Evolutionary conservation across 1,140 invertebrate genomes (phyloP).

Genomic region (Charaxes varanes): DNA sequence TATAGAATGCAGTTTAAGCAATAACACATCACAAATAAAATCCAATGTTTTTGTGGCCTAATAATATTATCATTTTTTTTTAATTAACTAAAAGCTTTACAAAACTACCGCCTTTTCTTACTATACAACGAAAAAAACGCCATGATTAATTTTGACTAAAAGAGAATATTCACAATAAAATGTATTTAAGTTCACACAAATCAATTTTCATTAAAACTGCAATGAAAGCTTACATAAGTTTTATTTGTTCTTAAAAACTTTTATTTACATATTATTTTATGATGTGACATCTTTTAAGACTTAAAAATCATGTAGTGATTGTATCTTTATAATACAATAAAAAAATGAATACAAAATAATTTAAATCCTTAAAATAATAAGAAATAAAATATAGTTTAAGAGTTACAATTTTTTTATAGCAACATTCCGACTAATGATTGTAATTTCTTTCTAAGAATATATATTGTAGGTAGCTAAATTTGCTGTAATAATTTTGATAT

Average conservation of each 20-base stretch:
- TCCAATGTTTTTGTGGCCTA: neutral
- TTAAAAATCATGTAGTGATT: too few relatives aligned
- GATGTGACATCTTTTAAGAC: too few relatives aligned
- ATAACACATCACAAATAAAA: too few relatives aligned
- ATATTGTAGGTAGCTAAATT: conserved; percentile 62
- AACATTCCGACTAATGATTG: conserved; percentile 41
- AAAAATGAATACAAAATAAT: too few relatives aligned
- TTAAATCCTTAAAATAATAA: conserved; percentile 5
- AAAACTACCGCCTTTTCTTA: conserved; percentile 32
- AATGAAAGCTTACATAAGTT: too few relatives aligned
- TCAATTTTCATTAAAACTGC: too few relatives aligned
- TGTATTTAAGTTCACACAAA: conserved; percentile 14
- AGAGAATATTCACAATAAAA: too few relatives aligned
- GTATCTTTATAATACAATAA: neutral
- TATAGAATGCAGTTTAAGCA: too few relatives aligned
- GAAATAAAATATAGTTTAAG: conserved; percentile 19
- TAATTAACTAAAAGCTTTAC: conserved; percentile 23
- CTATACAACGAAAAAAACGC: conserved; percentile 47
- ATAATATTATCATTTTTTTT: conserved; percentile 1
- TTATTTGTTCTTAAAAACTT: conserved; percentile 6
- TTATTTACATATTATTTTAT: too few relatives aligned
- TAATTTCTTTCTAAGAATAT: conserved; percentile 34
- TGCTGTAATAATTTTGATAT: conserved; percentile 46
- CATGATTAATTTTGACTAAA: conserved; percentile 30
- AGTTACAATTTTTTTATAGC: conserved; percentile 20